Conservation (phyloP, 1,140 invertebrate genomes). For the Trichonephila clavata region DNA sequence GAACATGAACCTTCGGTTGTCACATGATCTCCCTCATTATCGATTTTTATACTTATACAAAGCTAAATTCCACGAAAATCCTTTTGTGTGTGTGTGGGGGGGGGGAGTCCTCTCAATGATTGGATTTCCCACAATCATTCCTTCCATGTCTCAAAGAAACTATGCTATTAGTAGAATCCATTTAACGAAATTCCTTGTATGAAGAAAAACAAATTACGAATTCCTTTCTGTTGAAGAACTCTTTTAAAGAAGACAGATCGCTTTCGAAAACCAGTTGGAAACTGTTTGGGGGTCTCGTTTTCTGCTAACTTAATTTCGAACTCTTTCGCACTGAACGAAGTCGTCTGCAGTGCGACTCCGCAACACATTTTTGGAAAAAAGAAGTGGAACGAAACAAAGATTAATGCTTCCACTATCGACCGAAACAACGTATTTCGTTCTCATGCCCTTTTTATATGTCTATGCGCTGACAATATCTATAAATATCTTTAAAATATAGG, state of each 20-base stretch:
- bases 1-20: no score
- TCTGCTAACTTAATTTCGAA: background rate
- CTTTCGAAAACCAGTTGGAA: conserved; percentile 5
- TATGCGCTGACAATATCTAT: background rate
- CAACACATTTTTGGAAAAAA: background rate
- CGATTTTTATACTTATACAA: background rate
- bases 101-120: background rate
- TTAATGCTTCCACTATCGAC: conserved; percentile 23
- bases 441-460: background rate
- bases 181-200: background rate
- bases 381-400: conserved; percentile 15
- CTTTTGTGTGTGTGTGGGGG: background rate
- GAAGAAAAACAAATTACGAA: conserved; percentile 18
- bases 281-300: background rate
- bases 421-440: background rate
- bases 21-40: no score
- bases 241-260: conserved; percentile 22
- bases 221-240: background rate
- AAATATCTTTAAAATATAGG: background rate
- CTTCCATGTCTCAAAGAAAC: background rate
- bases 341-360: background rate
- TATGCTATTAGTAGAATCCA: background rate
- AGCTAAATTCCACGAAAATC: background rate
- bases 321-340: background rate
- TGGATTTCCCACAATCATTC: background rate